Evolutionary conservation across 2,888 invertebrate genomes (phyloP), one percentile per base, ranked within the genome.

Genomic region (Drosophila atripex): DNA sequence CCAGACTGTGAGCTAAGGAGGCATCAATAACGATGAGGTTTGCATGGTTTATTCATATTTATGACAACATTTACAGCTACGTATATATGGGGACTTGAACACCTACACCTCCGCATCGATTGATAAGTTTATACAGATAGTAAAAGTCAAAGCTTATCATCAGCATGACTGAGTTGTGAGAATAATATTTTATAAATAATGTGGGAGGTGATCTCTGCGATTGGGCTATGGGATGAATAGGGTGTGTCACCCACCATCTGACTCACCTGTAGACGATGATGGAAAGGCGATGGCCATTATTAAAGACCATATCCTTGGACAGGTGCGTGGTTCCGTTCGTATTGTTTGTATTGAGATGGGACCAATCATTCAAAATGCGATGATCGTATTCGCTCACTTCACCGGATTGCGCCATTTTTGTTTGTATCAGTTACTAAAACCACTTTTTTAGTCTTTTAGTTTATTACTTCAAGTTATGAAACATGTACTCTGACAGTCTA

Each of bases 261-360:
- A 77, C 88, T 88, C 64, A 92, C 91, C 91, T 92, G 73, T 98
- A 98, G 68, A 95, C 95, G 25, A 94, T 93, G 76, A 98, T 97
- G 14, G 97, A 95, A 54, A 98, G 93, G 88, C 95, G 92, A 89
- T 97, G 96, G 0, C 96, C 97, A 74, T 96, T 95, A 90, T 97
- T 97, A 90, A 97, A 97, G 35, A 93, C 92, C 97, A 98, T 97
- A 83, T 97, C 96, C 86, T 91, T 90, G n/a, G 92, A 90, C 39
- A 89, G 77, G 54, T 91, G 89, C 78, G 88, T 89, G 46, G 90
- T 90, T 8, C 90, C 90, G 68, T 89, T 90, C 30, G 89, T 89
- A 39, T 88, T 86, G 61, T 90, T 90, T 45, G 90, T 90, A 73
- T 88, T 87, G 43, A 90, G 89, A 72, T 89, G 86, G 23, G 90